These are phyloP conservation scores for Paelopatides confundens DNA, from an alignment of 53 echinoderm and acorn worm species.

Conservation along the genomic window DNA sequence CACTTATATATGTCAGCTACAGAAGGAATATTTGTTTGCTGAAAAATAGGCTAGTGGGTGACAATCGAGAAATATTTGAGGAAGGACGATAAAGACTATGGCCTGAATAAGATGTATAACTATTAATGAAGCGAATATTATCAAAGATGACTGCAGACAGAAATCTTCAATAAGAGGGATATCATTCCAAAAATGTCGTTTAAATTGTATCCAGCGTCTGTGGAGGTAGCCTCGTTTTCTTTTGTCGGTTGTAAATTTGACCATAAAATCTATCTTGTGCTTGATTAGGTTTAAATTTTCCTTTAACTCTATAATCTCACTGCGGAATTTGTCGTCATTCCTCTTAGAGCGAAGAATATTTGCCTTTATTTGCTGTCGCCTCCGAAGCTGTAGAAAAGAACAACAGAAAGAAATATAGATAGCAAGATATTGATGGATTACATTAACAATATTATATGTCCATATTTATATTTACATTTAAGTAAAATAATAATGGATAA, in stretches of 20 bases:
- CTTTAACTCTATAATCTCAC: not conserved
- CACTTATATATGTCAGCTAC: not conserved
- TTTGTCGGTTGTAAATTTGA: not conserved
- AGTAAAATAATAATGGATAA: too few species aligned
- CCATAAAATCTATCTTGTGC: not conserved
- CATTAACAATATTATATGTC: too few species aligned
- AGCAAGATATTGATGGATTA: too few species aligned
- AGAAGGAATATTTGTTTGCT: not conserved
- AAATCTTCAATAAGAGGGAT: not conserved
- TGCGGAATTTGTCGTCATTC: constrained; percentile 15
- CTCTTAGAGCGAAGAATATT: not conserved
- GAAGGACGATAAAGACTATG: not conserved
- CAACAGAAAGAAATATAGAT: not conserved
- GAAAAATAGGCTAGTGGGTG: not conserved
- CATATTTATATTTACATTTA: too few species aligned
- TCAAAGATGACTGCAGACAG: not conserved
- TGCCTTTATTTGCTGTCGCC: constrained; percentile 19
- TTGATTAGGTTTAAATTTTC: constrained; percentile 5
- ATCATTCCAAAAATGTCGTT: not conserved
- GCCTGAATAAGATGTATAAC: not conserved
- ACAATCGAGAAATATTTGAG: constrained; percentile 25
- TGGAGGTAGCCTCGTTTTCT: not conserved
- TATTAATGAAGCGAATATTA: not conserved
- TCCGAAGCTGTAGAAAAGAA: not conserved
- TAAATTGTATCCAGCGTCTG: not conserved